Conservation (phyloP, 2,797 vertebrate species). For the Anguilla anguilla region DNA sequence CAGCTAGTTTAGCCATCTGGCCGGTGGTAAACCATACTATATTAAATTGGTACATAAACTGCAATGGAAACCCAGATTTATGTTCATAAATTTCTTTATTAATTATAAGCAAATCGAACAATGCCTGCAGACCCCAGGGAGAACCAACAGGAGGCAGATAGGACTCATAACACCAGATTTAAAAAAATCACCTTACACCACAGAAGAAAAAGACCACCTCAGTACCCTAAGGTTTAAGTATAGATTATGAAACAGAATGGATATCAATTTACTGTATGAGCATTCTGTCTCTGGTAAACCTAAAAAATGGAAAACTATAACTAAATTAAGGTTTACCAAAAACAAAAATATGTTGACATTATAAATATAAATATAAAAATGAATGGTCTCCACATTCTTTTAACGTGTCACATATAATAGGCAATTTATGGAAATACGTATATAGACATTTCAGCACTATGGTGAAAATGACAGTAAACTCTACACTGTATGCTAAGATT, state of each 20-base stretch:
- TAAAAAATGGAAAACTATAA: background rate
- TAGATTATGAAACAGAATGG: background rate
- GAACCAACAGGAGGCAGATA: background rate
- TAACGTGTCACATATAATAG: background rate
- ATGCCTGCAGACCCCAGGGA: background rate
- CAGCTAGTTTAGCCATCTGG: background rate
- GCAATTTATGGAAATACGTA: background rate
- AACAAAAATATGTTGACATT: background rate
- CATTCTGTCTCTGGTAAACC: background rate
- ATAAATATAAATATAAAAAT: background rate
- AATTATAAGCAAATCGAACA: background rate
- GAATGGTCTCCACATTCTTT: background rate
- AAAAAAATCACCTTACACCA: slow-evolving; percentile 1
- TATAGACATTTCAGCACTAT: background rate
- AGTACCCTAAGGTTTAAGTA: background rate
- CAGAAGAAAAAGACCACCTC: background rate
- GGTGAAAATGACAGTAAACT: background rate
- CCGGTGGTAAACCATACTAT: background rate
- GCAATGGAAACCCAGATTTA: background rate
- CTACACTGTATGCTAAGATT: background rate
- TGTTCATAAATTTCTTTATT: background rate
- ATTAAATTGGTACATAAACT: background rate
- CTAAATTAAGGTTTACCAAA: background rate
- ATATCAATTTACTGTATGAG: background rate
- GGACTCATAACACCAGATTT: background rate